Evolutionary conservation across 2,113 vertebrate species (phyloP).

Genomic region (Myotis brandtii): DNA sequence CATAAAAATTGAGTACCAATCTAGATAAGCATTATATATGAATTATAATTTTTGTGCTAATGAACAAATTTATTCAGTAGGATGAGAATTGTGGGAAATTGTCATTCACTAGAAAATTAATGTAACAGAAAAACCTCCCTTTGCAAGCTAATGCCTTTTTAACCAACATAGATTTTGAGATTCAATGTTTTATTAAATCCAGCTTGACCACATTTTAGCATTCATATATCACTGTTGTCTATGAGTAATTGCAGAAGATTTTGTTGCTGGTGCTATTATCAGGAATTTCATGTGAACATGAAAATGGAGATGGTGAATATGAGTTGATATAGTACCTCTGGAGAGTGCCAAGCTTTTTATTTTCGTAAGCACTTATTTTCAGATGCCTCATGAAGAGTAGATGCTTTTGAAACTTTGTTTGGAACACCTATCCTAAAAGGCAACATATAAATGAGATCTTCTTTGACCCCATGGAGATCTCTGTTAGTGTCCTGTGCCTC

Average conservation of each 20-base stretch:
- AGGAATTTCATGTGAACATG: background rate
- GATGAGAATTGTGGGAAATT: constrained; percentile 65
- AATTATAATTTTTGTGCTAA: constrained; percentile 61
- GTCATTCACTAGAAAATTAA: constrained; percentile 78
- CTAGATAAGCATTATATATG: constrained; percentile 28
- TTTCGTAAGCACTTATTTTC: background rate
- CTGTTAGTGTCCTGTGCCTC: background rate
- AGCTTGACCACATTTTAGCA: constrained; percentile 7
- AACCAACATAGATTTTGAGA: constrained; percentile 46
- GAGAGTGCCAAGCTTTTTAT: background rate
- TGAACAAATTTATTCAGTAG: constrained; percentile 64
- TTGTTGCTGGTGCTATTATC: background rate
- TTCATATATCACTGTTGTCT: background rate
- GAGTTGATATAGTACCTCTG: background rate
- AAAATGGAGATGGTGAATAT: background rate
- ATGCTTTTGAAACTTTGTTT: background rate
- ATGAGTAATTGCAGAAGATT: background rate
- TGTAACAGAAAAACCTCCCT: constrained; percentile 70
- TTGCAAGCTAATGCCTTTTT: constrained; percentile 53
- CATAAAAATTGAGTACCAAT: constrained; percentile 20
- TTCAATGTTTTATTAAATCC: constrained; percentile 59
- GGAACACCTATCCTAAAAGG: background rate
- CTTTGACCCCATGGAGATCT: background rate
- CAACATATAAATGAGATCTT: background rate
- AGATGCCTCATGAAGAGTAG: background rate